Conservation (phyloP, 2,797 vertebrate species). For the Acomys russatus region DNA sequence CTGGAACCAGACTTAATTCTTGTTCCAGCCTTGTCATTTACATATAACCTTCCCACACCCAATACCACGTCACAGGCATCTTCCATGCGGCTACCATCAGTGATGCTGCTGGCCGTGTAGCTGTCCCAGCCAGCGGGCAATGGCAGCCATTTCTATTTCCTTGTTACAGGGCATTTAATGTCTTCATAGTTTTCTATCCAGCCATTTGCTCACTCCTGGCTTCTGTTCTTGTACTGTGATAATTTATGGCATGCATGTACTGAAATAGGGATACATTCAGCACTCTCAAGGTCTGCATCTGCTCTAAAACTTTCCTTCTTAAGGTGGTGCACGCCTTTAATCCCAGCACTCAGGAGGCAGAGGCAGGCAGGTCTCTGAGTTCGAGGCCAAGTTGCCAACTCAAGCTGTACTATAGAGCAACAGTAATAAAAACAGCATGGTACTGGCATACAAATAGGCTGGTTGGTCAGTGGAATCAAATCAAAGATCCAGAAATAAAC, state of each 20-base stretch:
- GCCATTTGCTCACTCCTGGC: constrained; percentile 1
- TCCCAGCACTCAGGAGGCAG: too few species aligned
- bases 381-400: neutral
- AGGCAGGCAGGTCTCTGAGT: too few species aligned
- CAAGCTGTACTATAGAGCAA: too few species aligned
- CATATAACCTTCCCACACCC: neutral
- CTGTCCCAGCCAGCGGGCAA: neutral
- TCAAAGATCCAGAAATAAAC: too few species aligned
- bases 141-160: neutral
- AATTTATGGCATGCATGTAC: neutral
- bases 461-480: too few species aligned
- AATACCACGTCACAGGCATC: neutral
- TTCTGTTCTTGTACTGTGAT: neutral
- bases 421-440: too few species aligned
- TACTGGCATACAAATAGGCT: too few species aligned
- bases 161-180: neutral
- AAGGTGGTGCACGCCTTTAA: too few species aligned
- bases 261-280: neutral
- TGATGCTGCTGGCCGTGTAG: neutral
- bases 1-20: constrained; percentile 41
- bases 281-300: constrained; percentile 1
- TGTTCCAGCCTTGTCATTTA: neutral
- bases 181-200: constrained; percentile 28
- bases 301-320: neutral
- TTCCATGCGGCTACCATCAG: neutral